A percentile compares a stretch with the other conserved stretches of the same genome.
Evolutionary conservation across 2,888 invertebrate genomes (phyloP).

Genomic region (Coelogynopora nodosa): DNA sequence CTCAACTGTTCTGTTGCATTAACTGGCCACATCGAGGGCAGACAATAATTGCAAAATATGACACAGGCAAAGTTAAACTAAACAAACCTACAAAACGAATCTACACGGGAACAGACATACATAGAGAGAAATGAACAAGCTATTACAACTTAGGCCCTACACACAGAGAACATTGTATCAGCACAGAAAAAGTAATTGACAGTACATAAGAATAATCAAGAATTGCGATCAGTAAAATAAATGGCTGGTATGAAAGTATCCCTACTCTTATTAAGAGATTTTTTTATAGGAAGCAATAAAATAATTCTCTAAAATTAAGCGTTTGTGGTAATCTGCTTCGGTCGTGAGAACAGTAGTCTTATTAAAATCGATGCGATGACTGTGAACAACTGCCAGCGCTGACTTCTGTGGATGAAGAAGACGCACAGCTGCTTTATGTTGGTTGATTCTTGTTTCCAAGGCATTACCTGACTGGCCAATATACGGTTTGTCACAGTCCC

Average conservation of each 20-base stretch:
- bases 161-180: slow-evolving; percentile 8
- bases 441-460: slow-evolving; percentile 27
- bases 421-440: slow-evolving; percentile 29
- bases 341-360: slow-evolving; percentile 28
- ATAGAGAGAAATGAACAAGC: slow-evolving; percentile 8
- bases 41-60: too few species aligned
- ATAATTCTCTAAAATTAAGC: slow-evolving; percentile 17
- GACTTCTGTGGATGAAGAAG: slow-evolving; percentile 13
- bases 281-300: slow-evolving; percentile 22
- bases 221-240: slow-evolving; percentile 12
- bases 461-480: slow-evolving; percentile 24
- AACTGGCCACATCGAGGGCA: too few species aligned
- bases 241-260: slow-evolving; percentile 17
- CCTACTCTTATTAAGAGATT: slow-evolving; percentile 27
- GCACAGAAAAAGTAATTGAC: background rate
- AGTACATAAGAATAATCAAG: background rate
- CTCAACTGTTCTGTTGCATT: too few species aligned
- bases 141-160: background rate
- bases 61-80: background rate
- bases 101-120: background rate
- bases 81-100: background rate
- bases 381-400: slow-evolving; percentile 12
- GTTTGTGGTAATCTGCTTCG: slow-evolving; percentile 31
- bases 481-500: slow-evolving; percentile 21
- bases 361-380: slow-evolving; percentile 28